These are phyloP conservation scores for Hydrozoanthus tunicans DNA, from an alignment of 64 coral and sea anemone species.

Conservation along the genomic window DNA sequence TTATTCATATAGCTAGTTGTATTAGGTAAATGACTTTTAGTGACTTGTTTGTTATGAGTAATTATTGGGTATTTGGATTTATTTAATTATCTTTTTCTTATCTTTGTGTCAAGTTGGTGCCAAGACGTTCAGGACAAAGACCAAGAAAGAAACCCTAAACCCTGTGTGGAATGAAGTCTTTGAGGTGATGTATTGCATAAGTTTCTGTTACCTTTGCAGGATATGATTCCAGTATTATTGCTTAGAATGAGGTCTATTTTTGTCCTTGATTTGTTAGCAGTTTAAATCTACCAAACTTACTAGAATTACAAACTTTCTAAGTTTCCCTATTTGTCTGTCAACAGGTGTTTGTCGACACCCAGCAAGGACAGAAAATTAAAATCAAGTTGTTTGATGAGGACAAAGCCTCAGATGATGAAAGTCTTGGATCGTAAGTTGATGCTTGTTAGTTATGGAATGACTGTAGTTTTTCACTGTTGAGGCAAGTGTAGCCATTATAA, in stretches of 20 bases:
- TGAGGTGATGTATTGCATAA: constrained; percentile 64
- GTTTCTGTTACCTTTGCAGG: no score
- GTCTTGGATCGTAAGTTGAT: constrained; percentile 75
- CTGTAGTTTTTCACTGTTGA: not conserved
- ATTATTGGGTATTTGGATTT: not conserved
- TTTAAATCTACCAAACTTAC: not conserved
- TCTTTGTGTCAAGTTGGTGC: constrained; percentile 81
- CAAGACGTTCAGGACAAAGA: constrained; percentile 85
- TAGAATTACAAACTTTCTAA: not conserved
- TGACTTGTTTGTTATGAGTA: not conserved
- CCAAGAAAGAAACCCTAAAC: constrained; percentile 86
- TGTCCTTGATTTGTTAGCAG: no score
- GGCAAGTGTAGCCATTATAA: not conserved
- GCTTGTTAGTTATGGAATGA: not conserved
- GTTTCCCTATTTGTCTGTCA: not conserved
- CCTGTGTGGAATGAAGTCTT: constrained; percentile 98
- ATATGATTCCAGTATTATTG: no score
- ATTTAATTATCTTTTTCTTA: not conserved
- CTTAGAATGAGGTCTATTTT: no score
- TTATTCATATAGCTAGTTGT: no score
- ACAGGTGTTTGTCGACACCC: constrained; percentile 88
- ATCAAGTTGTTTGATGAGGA: constrained; percentile 92
- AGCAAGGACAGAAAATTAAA: constrained; percentile 94
- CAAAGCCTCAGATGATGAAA: constrained; percentile 89
- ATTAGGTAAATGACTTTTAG: no score